Evolutionary conservation across 1,140 invertebrate species (phyloP), one percentile per base, ranked within the genome.

Genomic region (Drosophila elegans): DNA sequence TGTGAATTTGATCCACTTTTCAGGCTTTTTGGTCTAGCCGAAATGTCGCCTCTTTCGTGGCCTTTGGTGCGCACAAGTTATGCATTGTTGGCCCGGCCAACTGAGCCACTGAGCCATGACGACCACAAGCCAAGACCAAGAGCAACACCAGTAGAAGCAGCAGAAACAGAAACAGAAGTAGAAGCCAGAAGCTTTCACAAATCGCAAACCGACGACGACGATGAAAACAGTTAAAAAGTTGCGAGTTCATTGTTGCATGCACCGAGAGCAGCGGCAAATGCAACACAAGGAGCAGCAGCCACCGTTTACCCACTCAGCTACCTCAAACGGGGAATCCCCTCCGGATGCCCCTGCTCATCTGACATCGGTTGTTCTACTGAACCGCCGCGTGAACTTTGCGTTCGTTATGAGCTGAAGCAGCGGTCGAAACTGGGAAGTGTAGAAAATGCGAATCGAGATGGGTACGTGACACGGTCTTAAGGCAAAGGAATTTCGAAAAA

Each of bases 231-330:
- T 88, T 86, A 83, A 86, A 75, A 82, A 83, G 79, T 89, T 88
- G 83, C 83, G 84, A 88, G 83, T 89, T 88, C 83, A 88, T 89
- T 88, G 83, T 80, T 71, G 83, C 83, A 89, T 89, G 80, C 84
- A 73, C 63, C 81, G 32, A 36, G 60, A 44, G 48, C 38, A 34
- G 39, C 55, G 41, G 55, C 54, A 12, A 59, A 13, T 34, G 53
- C 56, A 61, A 64, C 56, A 62, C 56, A 45, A 64, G 62, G 41
- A 62, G 53, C 72, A 39, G 39, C 36, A 60, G 55, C 74, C 74
- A 76, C 78, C 78, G 78, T 80, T 80, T 79, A 54, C 67, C 71
- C 60, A 74, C 73, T 66, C 56, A 48, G 38, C 42, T 57, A 45
- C 69, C 76, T 52, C 36, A 34, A 39, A 39, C n/a, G 59, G n/a